phyloP scores from a whole-genome alignment of 2,888 invertebrate species.

The Heliconius aoede region DNA sequence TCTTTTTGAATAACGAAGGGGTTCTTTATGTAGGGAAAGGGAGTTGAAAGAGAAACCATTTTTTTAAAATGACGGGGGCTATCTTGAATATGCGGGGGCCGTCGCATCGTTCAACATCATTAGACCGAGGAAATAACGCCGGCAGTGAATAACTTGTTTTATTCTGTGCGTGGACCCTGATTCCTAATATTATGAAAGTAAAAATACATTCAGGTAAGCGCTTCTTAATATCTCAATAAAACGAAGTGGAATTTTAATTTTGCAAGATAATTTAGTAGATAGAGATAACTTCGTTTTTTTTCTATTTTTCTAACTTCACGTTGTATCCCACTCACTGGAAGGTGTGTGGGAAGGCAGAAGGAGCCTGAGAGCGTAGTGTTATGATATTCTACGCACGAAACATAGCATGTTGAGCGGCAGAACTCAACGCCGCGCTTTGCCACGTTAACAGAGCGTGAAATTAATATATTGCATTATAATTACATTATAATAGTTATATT shows the following conservation, averaged over 20 bases:
- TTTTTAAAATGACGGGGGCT: constrained; percentile 71
- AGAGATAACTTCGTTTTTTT: not conserved
- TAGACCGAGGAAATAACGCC: constrained; percentile 67
- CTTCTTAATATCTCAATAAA: constrained; percentile 15
- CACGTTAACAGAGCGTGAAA: too few species aligned
- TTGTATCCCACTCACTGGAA: too few species aligned
- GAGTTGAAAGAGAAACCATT: constrained; percentile 74
- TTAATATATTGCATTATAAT: too few species aligned
- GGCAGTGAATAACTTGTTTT: constrained; percentile 61
- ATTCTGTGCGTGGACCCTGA: constrained; percentile 39
- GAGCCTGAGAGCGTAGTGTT: too few species aligned
- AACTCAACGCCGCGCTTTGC: too few species aligned
- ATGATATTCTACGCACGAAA: too few species aligned
- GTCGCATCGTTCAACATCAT: constrained; percentile 79
- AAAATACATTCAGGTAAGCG: not conserved
- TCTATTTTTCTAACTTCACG: not conserved
- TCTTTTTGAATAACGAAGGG: constrained; percentile 77
- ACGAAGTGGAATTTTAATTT: not conserved
- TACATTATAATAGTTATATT: too few species aligned
- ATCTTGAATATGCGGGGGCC: constrained; percentile 74
- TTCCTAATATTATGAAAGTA: constrained; percentile 27
- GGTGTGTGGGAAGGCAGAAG: too few species aligned
- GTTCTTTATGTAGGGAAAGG: constrained; percentile 68
- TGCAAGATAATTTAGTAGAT: not conserved
- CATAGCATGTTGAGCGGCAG: too few species aligned